Percentiles rank a stretch among this genome's conserved stretches.
Evolutionary conservation across 2,888 invertebrate species (phyloP).

Genomic region (Lasioglossum morio): DNA sequence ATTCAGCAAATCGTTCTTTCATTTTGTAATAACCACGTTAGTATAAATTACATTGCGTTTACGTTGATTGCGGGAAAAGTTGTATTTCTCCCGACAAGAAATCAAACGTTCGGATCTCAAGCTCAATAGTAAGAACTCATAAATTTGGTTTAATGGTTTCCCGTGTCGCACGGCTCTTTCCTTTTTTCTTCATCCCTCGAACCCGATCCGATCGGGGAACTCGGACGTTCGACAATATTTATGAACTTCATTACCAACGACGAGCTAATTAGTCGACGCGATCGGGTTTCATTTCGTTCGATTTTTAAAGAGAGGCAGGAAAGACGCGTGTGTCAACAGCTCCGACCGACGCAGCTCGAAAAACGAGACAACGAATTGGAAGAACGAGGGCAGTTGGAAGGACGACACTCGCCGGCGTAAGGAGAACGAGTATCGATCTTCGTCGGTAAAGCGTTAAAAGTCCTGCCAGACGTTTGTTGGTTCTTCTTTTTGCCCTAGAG

Average conservation of each 20-base stretch:
- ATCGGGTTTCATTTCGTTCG: background rate
- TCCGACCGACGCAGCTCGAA: background rate
- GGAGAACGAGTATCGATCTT: constrained; percentile 17
- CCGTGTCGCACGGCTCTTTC: no score
- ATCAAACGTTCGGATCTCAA: no score
- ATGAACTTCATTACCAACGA: background rate
- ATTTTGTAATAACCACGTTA: no score
- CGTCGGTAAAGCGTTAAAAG: constrained; percentile 1
- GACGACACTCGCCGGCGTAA: background rate
- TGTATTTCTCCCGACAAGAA: no score
- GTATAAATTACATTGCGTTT: no score
- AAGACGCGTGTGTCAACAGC: background rate
- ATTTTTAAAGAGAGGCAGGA: background rate
- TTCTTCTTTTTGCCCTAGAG: background rate
- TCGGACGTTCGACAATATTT: background rate
- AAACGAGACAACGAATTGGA: background rate
- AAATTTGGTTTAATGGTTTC: no score
- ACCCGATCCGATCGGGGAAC: background rate
- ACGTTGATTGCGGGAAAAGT: no score
- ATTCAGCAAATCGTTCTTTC: no score
- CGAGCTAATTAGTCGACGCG: background rate
- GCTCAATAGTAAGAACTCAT: no score
- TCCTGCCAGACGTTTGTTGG: background rate
- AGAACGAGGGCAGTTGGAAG: background rate
- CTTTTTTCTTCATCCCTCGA: background rate